Percentiles rank a stretch among this genome's conserved stretches.
These are phyloP conservation scores for Achatina immaculata DNA, from an alignment of 1,140 invertebrate genomes.

Conservation along the genomic window DNA sequence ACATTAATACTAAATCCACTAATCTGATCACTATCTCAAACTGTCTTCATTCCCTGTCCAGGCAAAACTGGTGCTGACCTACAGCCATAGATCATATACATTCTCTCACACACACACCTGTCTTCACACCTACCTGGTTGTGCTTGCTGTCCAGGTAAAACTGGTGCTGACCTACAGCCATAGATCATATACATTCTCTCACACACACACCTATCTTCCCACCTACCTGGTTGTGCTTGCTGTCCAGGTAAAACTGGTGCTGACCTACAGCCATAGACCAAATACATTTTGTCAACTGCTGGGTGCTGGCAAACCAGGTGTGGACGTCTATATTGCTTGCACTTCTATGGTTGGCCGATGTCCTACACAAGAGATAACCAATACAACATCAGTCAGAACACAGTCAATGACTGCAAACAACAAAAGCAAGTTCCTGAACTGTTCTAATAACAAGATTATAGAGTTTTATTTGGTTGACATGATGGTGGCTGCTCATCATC, in stretches of 20 bases:
- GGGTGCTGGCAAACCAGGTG: constrained; percentile 75
- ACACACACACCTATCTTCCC: too few relatives aligned
- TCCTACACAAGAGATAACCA: constrained; percentile 58
- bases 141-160: constrained; percentile 76
- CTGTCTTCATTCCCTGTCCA: too few relatives aligned
- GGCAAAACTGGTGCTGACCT: constrained; percentile 76
- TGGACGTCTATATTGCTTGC: constrained; percentile 75
- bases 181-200: constrained; percentile 76
- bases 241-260: constrained; percentile 77
- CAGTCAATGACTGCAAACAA: too few relatives aligned
- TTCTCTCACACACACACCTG: too few relatives aligned
- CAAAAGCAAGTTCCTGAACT: too few relatives aligned
- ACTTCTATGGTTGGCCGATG: constrained; percentile 73
- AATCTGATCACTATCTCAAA: too few relatives aligned
- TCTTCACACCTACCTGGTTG: constrained; percentile 66
- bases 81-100: constrained; percentile 78
- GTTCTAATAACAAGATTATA: too few relatives aligned
- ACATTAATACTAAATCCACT: too few relatives aligned
- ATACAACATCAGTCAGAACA: too few relatives aligned
- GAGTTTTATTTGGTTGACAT: too few relatives aligned
- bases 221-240: constrained; percentile 71
- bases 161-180: constrained; percentile 77
- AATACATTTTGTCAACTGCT: constrained; percentile 75
- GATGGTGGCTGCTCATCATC: too few relatives aligned
- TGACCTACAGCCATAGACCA: constrained; percentile 77